These are phyloP conservation scores for Penaeus japonicus DNA, from an alignment of 1,140 invertebrate species.

Conservation along the genomic window DNA sequence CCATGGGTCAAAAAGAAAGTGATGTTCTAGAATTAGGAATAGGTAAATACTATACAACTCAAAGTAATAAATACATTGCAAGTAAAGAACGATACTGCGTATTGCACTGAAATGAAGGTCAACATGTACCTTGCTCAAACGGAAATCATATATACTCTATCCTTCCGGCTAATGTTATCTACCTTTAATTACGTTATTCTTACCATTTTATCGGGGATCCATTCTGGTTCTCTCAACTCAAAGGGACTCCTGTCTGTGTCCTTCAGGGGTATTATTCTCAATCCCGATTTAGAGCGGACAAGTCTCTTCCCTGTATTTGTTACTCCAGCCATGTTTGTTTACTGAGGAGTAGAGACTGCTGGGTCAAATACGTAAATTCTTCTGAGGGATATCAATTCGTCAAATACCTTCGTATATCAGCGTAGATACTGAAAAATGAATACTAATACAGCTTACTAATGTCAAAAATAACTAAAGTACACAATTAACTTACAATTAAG, in stretches of 20 bases:
- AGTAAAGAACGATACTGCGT: not conserved
- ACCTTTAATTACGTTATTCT: not conserved
- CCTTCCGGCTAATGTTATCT: not conserved
- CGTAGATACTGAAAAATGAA: too few species aligned
- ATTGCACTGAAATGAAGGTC: not conserved
- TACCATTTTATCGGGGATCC: conserved; percentile 64
- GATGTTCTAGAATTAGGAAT: too few species aligned
- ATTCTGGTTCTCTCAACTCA: conserved; percentile 63
- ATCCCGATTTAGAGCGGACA: conserved; percentile 64
- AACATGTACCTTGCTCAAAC: not conserved
- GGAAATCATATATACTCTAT: not conserved
- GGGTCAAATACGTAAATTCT: not conserved
- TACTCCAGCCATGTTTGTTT: conserved; percentile 44
- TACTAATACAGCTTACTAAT: too few species aligned
- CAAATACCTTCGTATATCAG: not conserved
- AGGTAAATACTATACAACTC: not conserved
- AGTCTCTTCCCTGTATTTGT: conserved; percentile 60
- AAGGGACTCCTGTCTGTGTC: conserved; percentile 63
- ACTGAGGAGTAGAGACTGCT: not conserved
- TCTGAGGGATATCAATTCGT: not conserved
- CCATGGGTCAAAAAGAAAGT: too few species aligned
- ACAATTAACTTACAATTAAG: too few species aligned
- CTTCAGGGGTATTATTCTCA: conserved; percentile 62
- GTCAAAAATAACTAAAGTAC: too few species aligned
- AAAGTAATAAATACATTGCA: not conserved